A percentile compares a stretch with the other conserved stretches of the same genome.
These are phyloP conservation scores for Andrena bucephala DNA, from an alignment of 2,888 invertebrate genomes.

Conservation along the genomic window DNA sequence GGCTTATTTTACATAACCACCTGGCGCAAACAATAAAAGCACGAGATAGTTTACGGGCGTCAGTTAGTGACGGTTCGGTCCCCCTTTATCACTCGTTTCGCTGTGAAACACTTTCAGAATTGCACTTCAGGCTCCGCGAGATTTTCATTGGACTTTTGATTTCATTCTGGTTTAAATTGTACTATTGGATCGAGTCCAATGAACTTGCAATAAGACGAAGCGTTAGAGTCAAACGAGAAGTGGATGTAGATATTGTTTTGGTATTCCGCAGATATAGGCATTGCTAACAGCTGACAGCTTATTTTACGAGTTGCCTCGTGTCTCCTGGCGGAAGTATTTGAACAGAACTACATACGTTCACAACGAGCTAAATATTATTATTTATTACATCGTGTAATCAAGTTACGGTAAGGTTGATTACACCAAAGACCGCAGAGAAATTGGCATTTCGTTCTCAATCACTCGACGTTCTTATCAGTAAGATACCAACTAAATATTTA, in stretches of 20 bases:
- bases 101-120: background rate
- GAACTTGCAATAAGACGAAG: background rate
- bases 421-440: too few species aligned
- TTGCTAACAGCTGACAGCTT: background rate
- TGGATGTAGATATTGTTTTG: background rate
- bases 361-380: too few species aligned
- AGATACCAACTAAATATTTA: background rate
- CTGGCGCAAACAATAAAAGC: too few species aligned
- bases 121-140: background rate
- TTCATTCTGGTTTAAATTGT: slow-evolving; percentile 5
- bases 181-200: slow-evolving; percentile 14
- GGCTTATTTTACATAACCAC: slow-evolving; percentile 3
- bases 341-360: too few species aligned
- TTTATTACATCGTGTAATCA: too few species aligned
- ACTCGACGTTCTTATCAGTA: background rate
- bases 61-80: too few species aligned
- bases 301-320: background rate
- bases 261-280: background rate
- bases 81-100: too few species aligned
- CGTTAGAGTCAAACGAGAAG: background rate
- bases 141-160: background rate
- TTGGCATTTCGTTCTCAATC: too few species aligned
- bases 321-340: background rate
- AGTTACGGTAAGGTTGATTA: too few species aligned
- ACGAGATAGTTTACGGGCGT: too few species aligned